Evolutionary conservation across 2,888 invertebrate genomes (phyloP), one percentile per base, ranked within the genome.

Genomic region (Julus scandinavius): DNA sequence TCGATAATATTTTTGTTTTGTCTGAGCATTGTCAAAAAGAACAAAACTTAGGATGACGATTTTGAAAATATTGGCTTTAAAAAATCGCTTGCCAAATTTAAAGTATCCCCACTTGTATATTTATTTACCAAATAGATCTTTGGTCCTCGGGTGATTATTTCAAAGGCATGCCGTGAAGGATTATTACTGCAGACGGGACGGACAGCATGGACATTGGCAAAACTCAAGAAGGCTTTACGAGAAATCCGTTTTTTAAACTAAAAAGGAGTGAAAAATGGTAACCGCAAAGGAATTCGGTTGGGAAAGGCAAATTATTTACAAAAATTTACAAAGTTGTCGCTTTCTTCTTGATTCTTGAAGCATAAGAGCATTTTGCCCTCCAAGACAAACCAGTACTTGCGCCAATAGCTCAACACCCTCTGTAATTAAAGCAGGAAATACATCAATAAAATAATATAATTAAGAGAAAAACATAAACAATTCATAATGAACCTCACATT

Each of bases 311-410:
- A 11, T 58, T 15, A 58, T 11, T 15, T 58, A 58, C 58, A 58
- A 15, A 15, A 58, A 58, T 15, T 58, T 58, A 15, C 58, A 58
- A 15, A 58, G 58, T 58, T 84, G 11, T 85, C 41, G 41, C 29
- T 7, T 89, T 94, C 94, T 58, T 92, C 91, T 90, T 94, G 93
- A 2, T 93, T 93, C 90, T 93, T 92, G 91, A 94, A 94, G 90
- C 94, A 94, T 1, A 93, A 91, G 72, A 94, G 91, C 17, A 94
- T 91, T 72, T 93, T 92, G 29, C 93, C 94, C 91, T 94, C 93
- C 88, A 94, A 90, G 1, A 94, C 94, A 90, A 94, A 94, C 94
- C 94, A 94, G 91, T 93, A 93, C 89, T 92, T 93, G 90, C 93
- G 93, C 93, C 94, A 94, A 1, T 93, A 92, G 63, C 85, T 85